Percentiles rank a stretch among this genome's conserved stretches.
Evolutionary conservation across 2,888 invertebrate species (phyloP).

Genomic region (Rotaria macrura): DNA sequence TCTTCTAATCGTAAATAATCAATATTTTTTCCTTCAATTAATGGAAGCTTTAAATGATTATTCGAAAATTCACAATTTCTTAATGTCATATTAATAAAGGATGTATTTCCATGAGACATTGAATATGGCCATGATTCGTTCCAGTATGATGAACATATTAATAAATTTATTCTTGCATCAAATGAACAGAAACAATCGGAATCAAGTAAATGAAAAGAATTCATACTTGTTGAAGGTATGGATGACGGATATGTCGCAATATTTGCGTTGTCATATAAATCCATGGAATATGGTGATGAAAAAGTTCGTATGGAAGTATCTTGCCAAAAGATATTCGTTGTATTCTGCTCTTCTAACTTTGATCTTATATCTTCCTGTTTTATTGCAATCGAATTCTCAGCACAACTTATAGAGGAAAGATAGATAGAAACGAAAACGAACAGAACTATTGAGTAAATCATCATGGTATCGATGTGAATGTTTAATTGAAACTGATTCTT

Average conservation of each 20-base stretch:
- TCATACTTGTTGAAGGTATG: not conserved
- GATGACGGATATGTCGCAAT: not conserved
- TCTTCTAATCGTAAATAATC: not conserved
- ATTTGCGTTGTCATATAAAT: too few species aligned
- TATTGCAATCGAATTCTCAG: not conserved
- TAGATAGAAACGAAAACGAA: not conserved
- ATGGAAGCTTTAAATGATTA: not conserved
- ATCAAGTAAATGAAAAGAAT: not conserved
- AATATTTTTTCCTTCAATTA: not conserved
- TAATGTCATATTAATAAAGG: not conserved
- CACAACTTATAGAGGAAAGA: not conserved
- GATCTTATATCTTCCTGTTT: not conserved
- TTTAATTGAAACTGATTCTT: not conserved
- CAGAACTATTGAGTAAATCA: not conserved
- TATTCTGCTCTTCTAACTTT: not conserved
- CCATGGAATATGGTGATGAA: not conserved
- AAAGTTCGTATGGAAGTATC: not conserved
- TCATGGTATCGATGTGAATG: not conserved
- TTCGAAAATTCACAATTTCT: not conserved
- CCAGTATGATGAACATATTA: not conserved
- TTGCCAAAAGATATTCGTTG: too few species aligned
- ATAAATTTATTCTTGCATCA: not conserved
- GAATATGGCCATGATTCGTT: not conserved
- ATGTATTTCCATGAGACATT: not conserved
- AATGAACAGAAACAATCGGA: not conserved